Evolutionary conservation across 2,113 vertebrate genomes (phyloP).

Genomic region (Ursus arctos): DNA sequence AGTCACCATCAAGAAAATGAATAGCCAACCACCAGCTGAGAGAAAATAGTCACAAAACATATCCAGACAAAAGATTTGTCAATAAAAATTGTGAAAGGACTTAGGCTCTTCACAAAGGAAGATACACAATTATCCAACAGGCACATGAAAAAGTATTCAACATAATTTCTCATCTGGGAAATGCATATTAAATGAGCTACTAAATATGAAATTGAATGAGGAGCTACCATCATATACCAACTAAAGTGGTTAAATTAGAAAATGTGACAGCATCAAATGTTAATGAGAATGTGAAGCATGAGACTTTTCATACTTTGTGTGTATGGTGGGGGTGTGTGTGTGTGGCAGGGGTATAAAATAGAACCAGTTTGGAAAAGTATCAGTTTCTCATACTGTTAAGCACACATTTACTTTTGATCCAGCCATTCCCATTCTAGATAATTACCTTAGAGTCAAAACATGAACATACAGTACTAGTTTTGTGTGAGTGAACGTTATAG

Average conservation of each 20-base stretch:
- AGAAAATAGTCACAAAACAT: conserved; percentile 1
- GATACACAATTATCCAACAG: not conserved
- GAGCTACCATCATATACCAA: not conserved
- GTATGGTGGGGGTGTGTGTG: too few relatives aligned
- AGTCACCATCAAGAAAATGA: not conserved
- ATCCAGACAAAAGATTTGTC: not conserved
- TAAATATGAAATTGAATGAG: not conserved
- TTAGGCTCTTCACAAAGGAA: not conserved
- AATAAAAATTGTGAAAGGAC: not conserved
- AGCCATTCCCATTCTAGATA: not conserved
- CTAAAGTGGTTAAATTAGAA: not conserved
- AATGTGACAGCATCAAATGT: not conserved
- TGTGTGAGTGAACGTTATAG: not conserved
- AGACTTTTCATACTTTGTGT: not conserved
- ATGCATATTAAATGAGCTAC: not conserved
- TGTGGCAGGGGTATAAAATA: not conserved
- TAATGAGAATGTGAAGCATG: not conserved
- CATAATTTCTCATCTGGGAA: not conserved
- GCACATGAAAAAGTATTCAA: not conserved
- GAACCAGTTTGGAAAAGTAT: not conserved
- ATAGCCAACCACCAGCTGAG: not conserved
- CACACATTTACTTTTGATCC: not conserved
- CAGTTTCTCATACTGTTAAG: not conserved
- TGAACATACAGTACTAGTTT: not conserved
- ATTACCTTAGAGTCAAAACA: not conserved